Base-by-base conservation (phyloP, 2,888 invertebrate species). In the Tribolium freemani region DNA sequence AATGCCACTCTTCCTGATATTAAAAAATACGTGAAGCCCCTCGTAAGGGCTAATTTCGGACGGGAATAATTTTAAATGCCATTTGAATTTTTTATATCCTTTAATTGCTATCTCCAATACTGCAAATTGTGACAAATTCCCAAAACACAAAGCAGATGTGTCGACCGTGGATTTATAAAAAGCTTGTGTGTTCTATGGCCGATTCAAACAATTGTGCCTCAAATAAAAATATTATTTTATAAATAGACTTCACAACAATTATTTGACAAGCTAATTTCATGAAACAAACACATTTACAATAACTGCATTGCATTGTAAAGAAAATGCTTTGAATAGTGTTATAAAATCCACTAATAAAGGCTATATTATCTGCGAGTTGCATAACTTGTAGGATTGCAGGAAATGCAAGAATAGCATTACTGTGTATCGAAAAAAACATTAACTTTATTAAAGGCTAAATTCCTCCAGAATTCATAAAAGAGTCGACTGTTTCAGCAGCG, bases 401-500 rank as follows among this genome's bases (percentile, higher is more conserved):
- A 16, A 16, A 16, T 16, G n/a, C n/a, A 16, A 16, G 1, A 16
- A 16, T 16, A n/a, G n/a, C n/a, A n/a, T 16, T 16, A 16, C 16
- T 16, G 16, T 16, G 1, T 2, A 2, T 16, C 16, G 2, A 16
- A 16, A 16, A 16, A 16, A 16, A 16, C n/a, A n/a, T n/a, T 16
- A 16, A 16, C 2, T 16, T 16, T 16, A 16, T 16, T 16, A 16
- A 16, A 16, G 16, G 16, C 16, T n/a, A n/a, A n/a, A n/a, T n/a
- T n/a, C n/a, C n/a, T n/a, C n/a, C n/a, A n/a, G n/a, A n/a, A n/a
- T n/a, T n/a, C n/a, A n/a, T n/a, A n/a, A n/a, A n/a, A n/a, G n/a
- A 16, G 16, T 2, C 16, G 16, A 74, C 74, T 75, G 68, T 76
- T 77, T 76, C 75, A 70, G 72, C 72, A 75, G 76, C 72, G 76